Percentiles rank a stretch among this genome's conserved stretches.
These are phyloP conservation scores for Pelecanus crispus DNA, from an alignment of 2,113 vertebrate genomes.

Conservation along the genomic window DNA sequence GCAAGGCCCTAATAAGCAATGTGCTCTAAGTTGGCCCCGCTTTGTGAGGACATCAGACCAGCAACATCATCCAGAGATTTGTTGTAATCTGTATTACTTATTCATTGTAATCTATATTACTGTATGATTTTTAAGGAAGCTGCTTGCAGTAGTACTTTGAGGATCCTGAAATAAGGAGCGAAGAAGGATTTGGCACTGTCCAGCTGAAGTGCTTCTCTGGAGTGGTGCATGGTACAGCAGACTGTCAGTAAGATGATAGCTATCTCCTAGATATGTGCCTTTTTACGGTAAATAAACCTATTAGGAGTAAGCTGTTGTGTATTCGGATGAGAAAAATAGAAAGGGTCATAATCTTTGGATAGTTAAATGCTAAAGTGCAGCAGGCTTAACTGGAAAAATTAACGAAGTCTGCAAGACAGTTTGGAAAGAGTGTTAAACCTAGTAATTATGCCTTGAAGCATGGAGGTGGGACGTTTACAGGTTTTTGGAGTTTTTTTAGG, in stretches of 20 bases:
- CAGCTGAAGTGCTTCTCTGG: not conserved
- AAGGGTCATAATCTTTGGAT: not conserved
- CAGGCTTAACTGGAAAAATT: not conserved
- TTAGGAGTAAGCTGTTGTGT: not conserved
- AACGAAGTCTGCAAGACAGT: not conserved
- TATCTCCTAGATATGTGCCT: not conserved
- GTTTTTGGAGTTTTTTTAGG: not conserved
- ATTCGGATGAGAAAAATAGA: not conserved
- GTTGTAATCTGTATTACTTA: rapidly evolving
- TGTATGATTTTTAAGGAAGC: not conserved
- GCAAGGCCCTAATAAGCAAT: rapidly evolving
- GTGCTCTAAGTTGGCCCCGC: not conserved
- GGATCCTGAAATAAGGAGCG: not conserved
- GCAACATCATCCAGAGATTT: too few species aligned
- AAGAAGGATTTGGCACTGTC: not conserved
- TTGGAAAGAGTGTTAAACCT: not conserved
- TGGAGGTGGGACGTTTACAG: not conserved
- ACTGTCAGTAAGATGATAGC: not conserved
- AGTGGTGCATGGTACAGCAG: not conserved
- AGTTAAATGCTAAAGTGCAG: not conserved
- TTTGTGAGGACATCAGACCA: not conserved
- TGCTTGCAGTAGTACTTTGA: not conserved
- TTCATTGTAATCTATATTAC: rapidly evolving
- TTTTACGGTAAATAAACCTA: not conserved
- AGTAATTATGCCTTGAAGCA: not conserved